A percentile compares a stretch with the other conserved stretches of the same genome.
phyloP scores from a whole-genome alignment of 2,888 invertebrate genomes.

The Hesperia comma region DNA sequence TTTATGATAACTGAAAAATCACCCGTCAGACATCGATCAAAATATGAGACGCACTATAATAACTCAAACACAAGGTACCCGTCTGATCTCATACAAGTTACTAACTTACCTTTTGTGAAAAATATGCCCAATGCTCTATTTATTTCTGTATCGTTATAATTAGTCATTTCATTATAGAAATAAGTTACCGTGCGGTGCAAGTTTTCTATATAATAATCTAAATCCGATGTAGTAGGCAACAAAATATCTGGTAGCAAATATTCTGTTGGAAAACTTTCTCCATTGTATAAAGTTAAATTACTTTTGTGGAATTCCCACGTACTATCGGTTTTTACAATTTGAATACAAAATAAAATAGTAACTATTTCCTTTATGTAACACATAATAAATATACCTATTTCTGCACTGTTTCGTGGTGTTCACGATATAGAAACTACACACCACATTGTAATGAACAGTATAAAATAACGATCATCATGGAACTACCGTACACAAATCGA shows the following conservation, averaged over 20 bases:
- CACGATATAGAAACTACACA: no score
- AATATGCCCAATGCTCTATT: conserved; percentile 40
- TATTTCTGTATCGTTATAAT: conserved; percentile 38
- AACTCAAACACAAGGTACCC: no score
- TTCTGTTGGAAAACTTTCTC: conserved; percentile 39
- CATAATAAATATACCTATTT: neutral
- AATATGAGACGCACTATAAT: no score
- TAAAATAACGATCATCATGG: neutral
- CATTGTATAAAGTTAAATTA: conserved; percentile 27
- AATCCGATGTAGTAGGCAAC: conserved; percentile 24
- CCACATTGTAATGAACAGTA: no score
- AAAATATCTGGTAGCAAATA: conserved; percentile 37
- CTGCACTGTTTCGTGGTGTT: no score
- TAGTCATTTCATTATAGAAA: conserved; percentile 33
- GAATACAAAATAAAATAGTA: conserved; percentile 9
- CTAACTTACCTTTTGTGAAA: conserved; percentile 39
- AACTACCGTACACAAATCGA: conserved; percentile 22
- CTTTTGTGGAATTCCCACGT: neutral
- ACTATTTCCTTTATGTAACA: neutral
- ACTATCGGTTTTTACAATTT: neutral
- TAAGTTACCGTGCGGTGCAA: conserved; percentile 33
- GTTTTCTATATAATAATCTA: conserved; percentile 35
- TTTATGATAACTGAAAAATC: no score
- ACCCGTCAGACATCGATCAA: no score
- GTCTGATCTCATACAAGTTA: neutral